phyloP scores from a whole-genome alignment of 1,140 invertebrate genomes.

The Drosophila sp. region DNA sequence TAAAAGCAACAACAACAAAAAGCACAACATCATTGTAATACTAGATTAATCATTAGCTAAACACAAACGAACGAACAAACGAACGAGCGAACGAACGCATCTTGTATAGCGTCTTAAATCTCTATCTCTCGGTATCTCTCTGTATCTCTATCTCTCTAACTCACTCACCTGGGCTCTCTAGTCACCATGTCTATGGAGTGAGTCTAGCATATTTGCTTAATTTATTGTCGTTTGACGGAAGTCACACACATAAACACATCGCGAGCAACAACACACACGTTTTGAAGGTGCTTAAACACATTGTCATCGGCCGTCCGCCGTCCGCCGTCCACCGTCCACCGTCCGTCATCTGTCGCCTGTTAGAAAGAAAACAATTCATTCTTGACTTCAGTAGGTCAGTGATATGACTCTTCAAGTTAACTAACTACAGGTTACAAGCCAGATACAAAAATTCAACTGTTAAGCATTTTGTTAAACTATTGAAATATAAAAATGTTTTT shows the following conservation, averaged over 20 bases:
- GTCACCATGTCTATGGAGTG: conserved; percentile 7
- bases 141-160: background rate
- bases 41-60: conserved; percentile 67
- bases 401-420: conserved; percentile 24
- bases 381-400: conserved; percentile 77
- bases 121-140: conserved; percentile 1
- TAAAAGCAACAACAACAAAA: background rate
- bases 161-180: conserved; percentile 22
- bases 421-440: conserved; percentile 28
- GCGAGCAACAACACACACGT: conserved; percentile 16
- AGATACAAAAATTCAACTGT: conserved; percentile 18
- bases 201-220: conserved; percentile 62
- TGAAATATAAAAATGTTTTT: conserved; percentile 19
- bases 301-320: conserved; percentile 9
- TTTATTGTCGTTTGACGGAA: conserved; percentile 79
- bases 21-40: conserved; percentile 36
- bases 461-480: conserved; percentile 44
- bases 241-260: conserved; percentile 45
- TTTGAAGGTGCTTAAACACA: conserved; percentile 48
- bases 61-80: conserved; percentile 30
- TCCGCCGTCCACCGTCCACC: background rate
- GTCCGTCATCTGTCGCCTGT: conserved; percentile 18
- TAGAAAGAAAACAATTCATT: conserved; percentile 73
- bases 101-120: conserved; percentile 36
- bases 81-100: conserved; percentile 22